Evolutionary conservation across 2,113 vertebrate species (phyloP).

Genomic region (Fregetta grallaria): DNA sequence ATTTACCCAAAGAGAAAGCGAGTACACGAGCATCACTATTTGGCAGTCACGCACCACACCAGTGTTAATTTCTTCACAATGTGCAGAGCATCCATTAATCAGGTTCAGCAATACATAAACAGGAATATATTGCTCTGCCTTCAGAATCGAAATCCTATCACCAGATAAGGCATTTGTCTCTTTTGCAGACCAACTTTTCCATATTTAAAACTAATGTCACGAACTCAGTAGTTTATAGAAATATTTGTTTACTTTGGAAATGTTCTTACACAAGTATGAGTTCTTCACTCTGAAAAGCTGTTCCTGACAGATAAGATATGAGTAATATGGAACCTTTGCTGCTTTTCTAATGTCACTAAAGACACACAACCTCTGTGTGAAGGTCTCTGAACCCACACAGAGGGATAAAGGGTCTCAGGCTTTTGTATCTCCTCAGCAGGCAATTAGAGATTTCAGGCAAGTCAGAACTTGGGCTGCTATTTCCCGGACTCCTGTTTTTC

Average conservation of each 20-base stretch:
- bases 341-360: not conserved
- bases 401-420: not conserved
- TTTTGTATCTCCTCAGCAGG: not conserved
- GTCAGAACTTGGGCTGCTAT: not conserved
- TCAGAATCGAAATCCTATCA: not conserved
- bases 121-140: not conserved
- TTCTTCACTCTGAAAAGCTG: not conserved
- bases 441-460: not conserved
- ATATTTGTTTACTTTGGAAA: not conserved
- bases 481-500: not conserved
- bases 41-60: not conserved
- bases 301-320: not conserved
- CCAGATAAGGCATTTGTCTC: not conserved
- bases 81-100: not conserved
- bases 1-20: not conserved
- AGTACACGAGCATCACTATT: rapidly evolving
- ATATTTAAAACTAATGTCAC: not conserved
- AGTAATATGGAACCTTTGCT: not conserved
- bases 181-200: not conserved
- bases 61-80: not conserved
- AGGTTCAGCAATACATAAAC: not conserved
- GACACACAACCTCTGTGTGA: not conserved
- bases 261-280: not conserved
- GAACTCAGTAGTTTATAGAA: not conserved
- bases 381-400: not conserved